These are phyloP conservation scores for Aleiodes sp. DNA, from an alignment of 1,140 invertebrate species.

Conservation along the genomic window DNA sequence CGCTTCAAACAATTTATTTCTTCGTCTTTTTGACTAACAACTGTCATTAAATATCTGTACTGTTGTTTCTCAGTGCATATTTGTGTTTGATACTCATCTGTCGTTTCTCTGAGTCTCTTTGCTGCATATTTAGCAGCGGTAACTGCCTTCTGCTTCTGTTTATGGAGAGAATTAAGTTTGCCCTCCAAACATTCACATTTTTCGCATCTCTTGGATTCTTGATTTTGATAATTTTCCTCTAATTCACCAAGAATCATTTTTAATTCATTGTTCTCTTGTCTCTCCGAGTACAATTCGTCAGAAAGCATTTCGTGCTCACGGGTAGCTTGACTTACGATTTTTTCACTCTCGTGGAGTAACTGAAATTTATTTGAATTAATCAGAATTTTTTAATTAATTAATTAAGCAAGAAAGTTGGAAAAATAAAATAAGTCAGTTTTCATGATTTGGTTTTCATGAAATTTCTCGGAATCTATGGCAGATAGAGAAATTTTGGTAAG, in stretches of 20 bases:
- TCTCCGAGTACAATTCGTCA: slow-evolving; percentile 40
- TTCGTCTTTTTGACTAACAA: slow-evolving; percentile 34
- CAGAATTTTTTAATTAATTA: too few relatives aligned
- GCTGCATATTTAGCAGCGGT: slow-evolving; percentile 42
- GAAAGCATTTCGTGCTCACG: slow-evolving; percentile 45
- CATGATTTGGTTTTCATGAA: too few relatives aligned
- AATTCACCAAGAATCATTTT: slow-evolving; percentile 28
- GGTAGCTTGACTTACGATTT: slow-evolving; percentile 43
- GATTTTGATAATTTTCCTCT: slow-evolving; percentile 26
- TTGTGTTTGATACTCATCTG: slow-evolving; percentile 35
- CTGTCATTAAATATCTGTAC: slow-evolving; percentile 25
- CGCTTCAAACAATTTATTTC: slow-evolving; percentile 41
- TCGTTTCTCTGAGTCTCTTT: slow-evolving; percentile 38
- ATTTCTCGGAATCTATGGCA: too few relatives aligned
- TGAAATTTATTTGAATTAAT: too few relatives aligned
- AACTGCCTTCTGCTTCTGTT: slow-evolving; percentile 44
- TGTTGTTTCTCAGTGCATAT: slow-evolving; percentile 35
- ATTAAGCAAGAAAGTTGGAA: too few relatives aligned
- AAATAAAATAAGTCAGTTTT: too few relatives aligned
- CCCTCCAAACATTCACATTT: slow-evolving; percentile 34
- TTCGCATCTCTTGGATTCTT: slow-evolving; percentile 27
- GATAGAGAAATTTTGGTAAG: too few relatives aligned
- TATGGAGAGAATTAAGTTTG: slow-evolving; percentile 33
- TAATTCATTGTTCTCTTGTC: slow-evolving; percentile 40
- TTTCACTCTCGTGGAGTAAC: slow-evolving; percentile 47